Evolutionary conservation across 2,113 vertebrate species (phyloP).

Genomic region (Noctilio leporinus): DNA sequence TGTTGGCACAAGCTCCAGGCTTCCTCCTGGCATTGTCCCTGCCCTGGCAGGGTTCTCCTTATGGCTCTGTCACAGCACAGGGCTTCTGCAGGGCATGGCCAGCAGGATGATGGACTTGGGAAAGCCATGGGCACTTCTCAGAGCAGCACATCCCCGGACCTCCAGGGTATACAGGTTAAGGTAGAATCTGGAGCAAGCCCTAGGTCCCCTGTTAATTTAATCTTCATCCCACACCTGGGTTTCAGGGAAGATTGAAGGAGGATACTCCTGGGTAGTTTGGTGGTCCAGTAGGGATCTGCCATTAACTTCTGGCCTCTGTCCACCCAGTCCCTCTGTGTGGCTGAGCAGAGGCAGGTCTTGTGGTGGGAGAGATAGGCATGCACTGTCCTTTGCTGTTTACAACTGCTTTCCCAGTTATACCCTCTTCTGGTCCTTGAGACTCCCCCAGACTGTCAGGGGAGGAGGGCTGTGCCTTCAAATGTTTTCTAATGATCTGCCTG

Average conservation of each 20-base stretch:
- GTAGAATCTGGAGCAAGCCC: background rate
- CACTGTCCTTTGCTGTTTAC: fast-evolving
- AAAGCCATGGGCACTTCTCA: background rate
- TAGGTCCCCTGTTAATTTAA: background rate
- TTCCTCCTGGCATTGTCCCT: conserved; percentile 45
- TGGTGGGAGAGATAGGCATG: background rate
- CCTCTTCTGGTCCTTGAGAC: background rate
- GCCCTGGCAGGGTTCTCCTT: background rate
- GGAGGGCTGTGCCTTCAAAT: background rate
- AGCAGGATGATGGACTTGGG: background rate
- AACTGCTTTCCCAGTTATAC: background rate
- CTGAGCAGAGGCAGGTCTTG: background rate
- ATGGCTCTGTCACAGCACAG: background rate
- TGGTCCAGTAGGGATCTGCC: background rate
- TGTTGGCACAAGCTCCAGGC: background rate
- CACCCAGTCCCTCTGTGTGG: background rate
- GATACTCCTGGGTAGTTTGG: too few species aligned
- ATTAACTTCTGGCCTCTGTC: background rate
- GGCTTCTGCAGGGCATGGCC: background rate
- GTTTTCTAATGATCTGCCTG: background rate
- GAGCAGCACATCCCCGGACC: background rate
- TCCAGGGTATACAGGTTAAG: background rate
- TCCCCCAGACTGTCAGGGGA: background rate
- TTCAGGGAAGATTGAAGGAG: background rate
- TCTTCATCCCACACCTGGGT: background rate